phyloP scores from a whole-genome alignment of 2,888 invertebrate genomes.

The Anodontia alba region DNA sequence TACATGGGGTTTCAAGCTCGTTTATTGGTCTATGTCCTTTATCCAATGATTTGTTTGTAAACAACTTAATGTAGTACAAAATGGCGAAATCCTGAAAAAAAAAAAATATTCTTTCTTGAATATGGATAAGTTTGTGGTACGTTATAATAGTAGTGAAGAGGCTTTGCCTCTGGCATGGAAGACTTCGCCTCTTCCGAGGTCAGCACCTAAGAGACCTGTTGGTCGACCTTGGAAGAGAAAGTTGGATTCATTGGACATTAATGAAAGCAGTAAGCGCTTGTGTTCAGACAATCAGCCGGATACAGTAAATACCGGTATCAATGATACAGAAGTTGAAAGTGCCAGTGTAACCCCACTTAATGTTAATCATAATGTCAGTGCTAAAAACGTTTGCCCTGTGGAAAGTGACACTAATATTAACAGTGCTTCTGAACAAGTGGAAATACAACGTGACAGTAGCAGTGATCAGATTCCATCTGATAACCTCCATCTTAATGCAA shows the following conservation, averaged over 20 bases:
- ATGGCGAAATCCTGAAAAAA: not conserved
- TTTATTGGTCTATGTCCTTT: no score
- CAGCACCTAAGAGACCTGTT: constrained; percentile 27
- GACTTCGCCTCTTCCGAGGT: constrained; percentile 10
- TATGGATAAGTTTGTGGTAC: not conserved
- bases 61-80: not conserved
- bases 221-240: constrained; percentile 15
- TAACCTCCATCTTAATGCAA: constrained; percentile 4
- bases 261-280: not conserved
- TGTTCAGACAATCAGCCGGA: not conserved
- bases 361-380: not conserved
- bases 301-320: not conserved
- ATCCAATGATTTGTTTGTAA: no score
- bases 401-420: no score
- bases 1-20: no score
- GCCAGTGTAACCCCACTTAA: not conserved
- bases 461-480: no score
- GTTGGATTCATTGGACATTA: not conserved
- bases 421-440: no score
- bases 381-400: not conserved
- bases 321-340: no score
- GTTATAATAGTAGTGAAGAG: constrained; percentile 8
- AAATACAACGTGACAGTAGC: no score
- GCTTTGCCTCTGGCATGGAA: constrained; percentile 23
- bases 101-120: no score